These are phyloP conservation scores for Heliangelus exortis DNA, from an alignment of 2,797 vertebrate genomes.

Conservation along the genomic window DNA sequence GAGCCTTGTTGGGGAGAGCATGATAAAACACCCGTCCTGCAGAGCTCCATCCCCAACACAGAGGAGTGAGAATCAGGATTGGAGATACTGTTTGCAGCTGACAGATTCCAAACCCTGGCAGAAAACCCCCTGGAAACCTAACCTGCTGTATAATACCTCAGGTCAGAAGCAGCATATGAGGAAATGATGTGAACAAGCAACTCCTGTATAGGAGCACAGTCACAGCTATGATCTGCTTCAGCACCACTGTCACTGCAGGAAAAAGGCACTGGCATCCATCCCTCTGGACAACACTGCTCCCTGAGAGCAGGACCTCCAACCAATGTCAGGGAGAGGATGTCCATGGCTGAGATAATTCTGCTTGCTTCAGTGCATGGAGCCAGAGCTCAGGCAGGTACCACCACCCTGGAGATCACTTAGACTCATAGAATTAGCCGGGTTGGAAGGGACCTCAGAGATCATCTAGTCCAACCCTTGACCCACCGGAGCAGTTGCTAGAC, in stretches of 20 bases:
- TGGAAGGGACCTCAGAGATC: too few species aligned
- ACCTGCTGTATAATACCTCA: background rate
- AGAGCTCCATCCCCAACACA: background rate
- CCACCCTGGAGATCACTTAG: background rate
- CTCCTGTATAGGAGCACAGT: background rate
- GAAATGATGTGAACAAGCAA: background rate
- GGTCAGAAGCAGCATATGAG: background rate
- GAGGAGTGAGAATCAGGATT: background rate
- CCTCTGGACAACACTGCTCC: background rate
- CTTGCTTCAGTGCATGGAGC: background rate
- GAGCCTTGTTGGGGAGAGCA: background rate
- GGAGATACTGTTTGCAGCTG: background rate
- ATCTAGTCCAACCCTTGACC: too few species aligned
- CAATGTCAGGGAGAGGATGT: background rate
- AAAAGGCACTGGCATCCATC: background rate
- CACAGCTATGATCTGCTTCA: background rate
- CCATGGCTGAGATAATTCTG: background rate
- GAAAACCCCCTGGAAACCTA: background rate
- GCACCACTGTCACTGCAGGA: background rate
- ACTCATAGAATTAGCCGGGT: too few species aligned
- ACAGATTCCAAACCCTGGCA: background rate
- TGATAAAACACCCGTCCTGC: background rate
- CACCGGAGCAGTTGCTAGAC: too few species aligned
- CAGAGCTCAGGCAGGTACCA: background rate
- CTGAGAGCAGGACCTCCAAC: background rate